phyloP scores from a whole-genome alignment of 2,888 invertebrate genomes.

The Amitus sp. region DNA sequence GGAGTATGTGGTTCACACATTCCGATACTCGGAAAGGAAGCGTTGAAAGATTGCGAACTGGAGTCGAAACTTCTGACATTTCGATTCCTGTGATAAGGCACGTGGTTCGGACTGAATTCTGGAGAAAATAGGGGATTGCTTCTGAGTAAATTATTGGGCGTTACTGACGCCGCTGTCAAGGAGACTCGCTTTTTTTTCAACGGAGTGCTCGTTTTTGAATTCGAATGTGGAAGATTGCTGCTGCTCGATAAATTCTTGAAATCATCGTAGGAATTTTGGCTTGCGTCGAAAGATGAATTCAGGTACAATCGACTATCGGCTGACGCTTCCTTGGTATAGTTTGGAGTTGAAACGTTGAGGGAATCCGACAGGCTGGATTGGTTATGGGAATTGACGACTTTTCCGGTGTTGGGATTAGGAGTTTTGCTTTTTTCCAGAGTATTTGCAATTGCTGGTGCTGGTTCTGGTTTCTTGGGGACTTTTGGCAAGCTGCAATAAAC shows the following conservation, averaged over 20 bases:
- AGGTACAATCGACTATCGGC: slow-evolving; percentile 1
- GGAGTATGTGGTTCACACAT: slow-evolving; percentile 31
- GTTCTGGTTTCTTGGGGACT: too few relatives aligned
- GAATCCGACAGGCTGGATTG: too few relatives aligned
- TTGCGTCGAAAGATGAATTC: not conserved
- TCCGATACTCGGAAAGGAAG: slow-evolving; percentile 21
- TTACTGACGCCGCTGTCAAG: not conserved
- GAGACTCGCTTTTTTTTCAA: slow-evolving; percentile 12
- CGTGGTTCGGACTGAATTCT: slow-evolving; percentile 7
- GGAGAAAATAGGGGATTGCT: slow-evolving; percentile 1
- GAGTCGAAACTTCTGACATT: slow-evolving; percentile 7
- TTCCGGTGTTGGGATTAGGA: too few relatives aligned
- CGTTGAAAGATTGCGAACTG: slow-evolving; percentile 14
- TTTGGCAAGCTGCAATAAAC: too few relatives aligned
- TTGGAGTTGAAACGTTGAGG: too few relatives aligned
- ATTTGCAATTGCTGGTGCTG: too few relatives aligned
- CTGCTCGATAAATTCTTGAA: slow-evolving; percentile 10
- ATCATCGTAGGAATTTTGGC: not conserved
- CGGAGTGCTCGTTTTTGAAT: slow-evolving; percentile 31
- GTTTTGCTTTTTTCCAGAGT: too few relatives aligned
- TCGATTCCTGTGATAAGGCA: slow-evolving; percentile 12
- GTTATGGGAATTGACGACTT: too few relatives aligned
- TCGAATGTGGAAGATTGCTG: not conserved
- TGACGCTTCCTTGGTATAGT: not conserved
- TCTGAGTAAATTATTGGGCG: not conserved